A percentile compares a stretch with the other conserved stretches of the same genome.
These are phyloP conservation scores for Fregata magnificens DNA, from an alignment of 2,113 vertebrate genomes.

Conservation along the genomic window DNA sequence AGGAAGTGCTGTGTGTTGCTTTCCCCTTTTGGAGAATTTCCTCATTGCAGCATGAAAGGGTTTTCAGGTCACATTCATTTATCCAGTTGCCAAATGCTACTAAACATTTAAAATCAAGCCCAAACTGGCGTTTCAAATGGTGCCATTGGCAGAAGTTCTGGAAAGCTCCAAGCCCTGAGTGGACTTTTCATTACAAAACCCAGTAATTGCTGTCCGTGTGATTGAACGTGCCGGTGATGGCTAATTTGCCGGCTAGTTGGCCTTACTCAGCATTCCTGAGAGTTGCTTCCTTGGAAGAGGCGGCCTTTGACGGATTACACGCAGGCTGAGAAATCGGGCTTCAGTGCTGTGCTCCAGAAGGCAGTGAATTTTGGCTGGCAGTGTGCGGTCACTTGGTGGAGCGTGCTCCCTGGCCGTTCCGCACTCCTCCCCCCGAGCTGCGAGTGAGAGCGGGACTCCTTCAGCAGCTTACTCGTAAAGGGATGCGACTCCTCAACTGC, in stretches of 20 bases:
- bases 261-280: not conserved
- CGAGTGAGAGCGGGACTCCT: fast-evolving
- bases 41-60: not conserved
- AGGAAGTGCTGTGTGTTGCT: not conserved
- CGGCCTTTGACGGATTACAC: not conserved
- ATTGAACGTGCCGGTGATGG: not conserved
- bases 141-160: not conserved
- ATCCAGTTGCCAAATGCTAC: not conserved
- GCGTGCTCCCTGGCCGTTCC: not conserved
- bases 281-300: not conserved
- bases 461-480: fast-evolving
- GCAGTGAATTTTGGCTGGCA: not conserved
- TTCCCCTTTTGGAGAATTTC: not conserved
- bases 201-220: not conserved
- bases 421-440: not conserved
- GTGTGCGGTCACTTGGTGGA: fast-evolving
- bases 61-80: not conserved
- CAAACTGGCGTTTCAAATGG: not conserved
- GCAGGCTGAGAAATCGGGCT: not conserved
- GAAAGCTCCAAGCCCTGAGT: not conserved
- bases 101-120: not conserved
- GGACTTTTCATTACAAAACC: not conserved
- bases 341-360: not conserved
- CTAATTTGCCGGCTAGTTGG: not conserved
- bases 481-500: not conserved